Conservation (phyloP, 2,888 invertebrate species). For the Nesidiocoris tenuis region DNA sequence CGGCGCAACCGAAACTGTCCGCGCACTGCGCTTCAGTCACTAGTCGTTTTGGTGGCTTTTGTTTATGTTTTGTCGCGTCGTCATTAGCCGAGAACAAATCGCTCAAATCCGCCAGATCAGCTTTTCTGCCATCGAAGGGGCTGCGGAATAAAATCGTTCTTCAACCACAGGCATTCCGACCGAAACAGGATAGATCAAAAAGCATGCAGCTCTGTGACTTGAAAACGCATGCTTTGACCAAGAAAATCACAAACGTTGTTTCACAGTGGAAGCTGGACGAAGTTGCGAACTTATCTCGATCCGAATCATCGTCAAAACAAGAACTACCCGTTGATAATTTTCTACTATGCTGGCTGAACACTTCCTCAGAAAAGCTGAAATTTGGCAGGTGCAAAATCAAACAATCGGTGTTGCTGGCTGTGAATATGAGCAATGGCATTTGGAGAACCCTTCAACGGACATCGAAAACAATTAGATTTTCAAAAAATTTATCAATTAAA, state of each 20-base stretch:
- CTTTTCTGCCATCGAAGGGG: background rate
- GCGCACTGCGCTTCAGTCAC: background rate
- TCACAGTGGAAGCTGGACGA: conserved; percentile 15
- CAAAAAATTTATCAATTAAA: too few species aligned
- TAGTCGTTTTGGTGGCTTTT: background rate
- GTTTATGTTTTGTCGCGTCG: background rate
- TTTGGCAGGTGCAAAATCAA: conserved; percentile 46
- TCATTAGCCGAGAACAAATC: conserved; percentile 12
- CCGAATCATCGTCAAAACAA: conserved; percentile 55
- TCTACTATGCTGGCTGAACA: conserved; percentile 67
- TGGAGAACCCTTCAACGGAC: too few species aligned
- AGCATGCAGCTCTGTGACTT: background rate
- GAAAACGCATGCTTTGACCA: background rate
- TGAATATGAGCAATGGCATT: background rate
- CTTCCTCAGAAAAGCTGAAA: conserved; percentile 64
- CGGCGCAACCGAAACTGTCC: conserved; percentile 27
- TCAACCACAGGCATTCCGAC: background rate
- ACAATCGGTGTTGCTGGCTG: conserved; percentile 3
- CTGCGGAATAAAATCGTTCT: background rate
- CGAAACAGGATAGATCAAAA: background rate
- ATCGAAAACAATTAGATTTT: too few species aligned
- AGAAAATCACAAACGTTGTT: background rate
- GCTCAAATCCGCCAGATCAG: conserved; percentile 9
- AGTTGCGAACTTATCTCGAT: conserved; percentile 16
- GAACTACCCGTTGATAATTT: conserved; percentile 59